phyloP scores from a whole-genome alignment of 2,888 invertebrate species.

The Eupithecia abbreviata region DNA sequence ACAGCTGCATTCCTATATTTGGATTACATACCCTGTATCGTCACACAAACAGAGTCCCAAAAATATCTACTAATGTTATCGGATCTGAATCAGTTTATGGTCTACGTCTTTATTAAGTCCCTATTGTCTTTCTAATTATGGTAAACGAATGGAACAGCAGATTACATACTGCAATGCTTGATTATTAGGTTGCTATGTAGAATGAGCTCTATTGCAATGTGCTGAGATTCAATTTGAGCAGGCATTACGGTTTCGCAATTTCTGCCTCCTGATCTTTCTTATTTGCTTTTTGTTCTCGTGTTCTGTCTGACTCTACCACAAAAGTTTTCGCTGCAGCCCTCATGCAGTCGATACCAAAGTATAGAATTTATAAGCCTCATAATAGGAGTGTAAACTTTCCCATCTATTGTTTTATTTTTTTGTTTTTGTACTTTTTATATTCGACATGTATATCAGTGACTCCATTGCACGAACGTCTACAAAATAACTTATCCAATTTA shows the following conservation, averaged over 20 bases:
- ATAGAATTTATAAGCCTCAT: not conserved
- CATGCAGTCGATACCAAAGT: not conserved
- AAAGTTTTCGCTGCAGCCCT: not conserved
- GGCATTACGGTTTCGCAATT: not conserved
- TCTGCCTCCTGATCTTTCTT: not conserved
- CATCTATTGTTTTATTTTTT: not conserved
- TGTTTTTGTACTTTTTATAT: not conserved
- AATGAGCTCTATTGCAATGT: constrained; percentile 7
- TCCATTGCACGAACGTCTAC: not conserved
- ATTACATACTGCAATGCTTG: constrained; percentile 60
- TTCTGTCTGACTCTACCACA: not conserved
- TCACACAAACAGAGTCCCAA: constrained; percentile 23
- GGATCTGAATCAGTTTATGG: constrained; percentile 65
- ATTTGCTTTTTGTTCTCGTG: not conserved
- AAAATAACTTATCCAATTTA: not conserved
- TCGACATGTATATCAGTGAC: not conserved
- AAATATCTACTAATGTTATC: constrained; percentile 58
- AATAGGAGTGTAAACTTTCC: not conserved
- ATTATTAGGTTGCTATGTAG: not conserved
- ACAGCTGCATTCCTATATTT: constrained; percentile 18
- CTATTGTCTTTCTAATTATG: constrained; percentile 81
- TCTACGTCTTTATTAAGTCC: constrained; percentile 76
- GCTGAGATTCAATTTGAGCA: not conserved
- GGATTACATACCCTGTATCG: not conserved
- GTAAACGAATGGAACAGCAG: constrained; percentile 72